These are phyloP conservation scores for Drosophila putrida DNA, from an alignment of 2,888 invertebrate species.

Conservation along the genomic window DNA sequence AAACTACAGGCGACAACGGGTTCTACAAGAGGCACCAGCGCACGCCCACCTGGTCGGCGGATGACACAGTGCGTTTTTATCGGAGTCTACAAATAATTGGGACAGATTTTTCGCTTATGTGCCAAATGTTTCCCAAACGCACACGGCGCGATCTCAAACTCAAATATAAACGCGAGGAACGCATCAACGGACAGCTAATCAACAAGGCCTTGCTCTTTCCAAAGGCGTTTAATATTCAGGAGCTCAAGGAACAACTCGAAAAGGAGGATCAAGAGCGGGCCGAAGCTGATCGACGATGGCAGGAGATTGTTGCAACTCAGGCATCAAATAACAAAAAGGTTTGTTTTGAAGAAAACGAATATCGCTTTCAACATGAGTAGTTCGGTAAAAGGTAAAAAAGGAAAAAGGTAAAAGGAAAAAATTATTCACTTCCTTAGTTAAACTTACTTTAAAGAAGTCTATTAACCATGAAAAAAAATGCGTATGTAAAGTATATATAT, in stretches of 20 bases:
- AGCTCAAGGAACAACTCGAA: slow-evolving; percentile 87
- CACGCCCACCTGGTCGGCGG: slow-evolving; percentile 90
- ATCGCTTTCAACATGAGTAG: too few relatives aligned
- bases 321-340: slow-evolving; percentile 75
- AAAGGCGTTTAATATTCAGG: slow-evolving; percentile 89
- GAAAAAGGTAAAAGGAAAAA: too few relatives aligned
- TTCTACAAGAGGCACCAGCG: slow-evolving; percentile 89
- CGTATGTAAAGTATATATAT: too few relatives aligned
- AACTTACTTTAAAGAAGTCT: too few relatives aligned
- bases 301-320: slow-evolving; percentile 67
- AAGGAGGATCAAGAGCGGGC: slow-evolving; percentile 84
- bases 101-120: slow-evolving; percentile 97
- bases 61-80: slow-evolving; percentile 96
- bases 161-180: slow-evolving; percentile 97
- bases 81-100: slow-evolving; percentile 95
- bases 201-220: slow-evolving; percentile 91
- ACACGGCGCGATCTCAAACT: slow-evolving; percentile 93
- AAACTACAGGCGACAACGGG: slow-evolving; percentile 86
- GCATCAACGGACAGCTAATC: slow-evolving; percentile 89
- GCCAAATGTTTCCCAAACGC: slow-evolving; percentile 92
- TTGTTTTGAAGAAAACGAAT: neutral
- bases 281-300: slow-evolving; percentile 70
- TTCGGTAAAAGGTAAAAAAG: too few relatives aligned
- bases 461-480: too few relatives aligned
- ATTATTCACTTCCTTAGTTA: too few relatives aligned